Evolutionary conservation across 64 coral and sea anemone genomes (phyloP).

Genomic region (Astreopora myriophthalma): DNA sequence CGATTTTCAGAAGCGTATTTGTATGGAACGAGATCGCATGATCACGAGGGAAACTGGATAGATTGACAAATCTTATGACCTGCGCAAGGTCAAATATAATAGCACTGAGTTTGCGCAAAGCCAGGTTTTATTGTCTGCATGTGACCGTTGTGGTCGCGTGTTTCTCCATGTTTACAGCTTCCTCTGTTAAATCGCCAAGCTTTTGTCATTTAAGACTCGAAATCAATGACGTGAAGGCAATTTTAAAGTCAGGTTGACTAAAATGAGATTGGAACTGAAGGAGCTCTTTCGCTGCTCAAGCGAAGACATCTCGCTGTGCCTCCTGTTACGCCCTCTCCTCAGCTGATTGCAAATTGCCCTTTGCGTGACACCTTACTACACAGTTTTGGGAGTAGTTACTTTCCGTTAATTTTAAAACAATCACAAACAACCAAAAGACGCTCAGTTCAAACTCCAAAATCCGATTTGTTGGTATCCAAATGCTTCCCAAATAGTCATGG

Average conservation of each 20-base stretch:
- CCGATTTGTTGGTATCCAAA: no score
- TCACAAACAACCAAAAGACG: neutral
- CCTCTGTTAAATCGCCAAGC: neutral
- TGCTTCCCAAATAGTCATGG: neutral
- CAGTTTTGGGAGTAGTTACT: no score
- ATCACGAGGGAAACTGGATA: neutral
- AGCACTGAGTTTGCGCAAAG: neutral
- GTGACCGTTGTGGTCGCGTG: neutral
- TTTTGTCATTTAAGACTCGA: neutral
- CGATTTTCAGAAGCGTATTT: neutral
- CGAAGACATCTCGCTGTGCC: neutral
- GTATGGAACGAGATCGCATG: neutral
- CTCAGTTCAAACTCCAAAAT: neutral
- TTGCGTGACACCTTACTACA: neutral
- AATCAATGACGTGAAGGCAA: neutral
- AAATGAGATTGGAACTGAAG: neutral
- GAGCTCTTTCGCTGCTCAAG: no score
- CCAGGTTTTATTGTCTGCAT: neutral
- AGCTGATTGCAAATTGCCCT: neutral
- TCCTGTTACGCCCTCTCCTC: neutral
- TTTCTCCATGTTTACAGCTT: neutral
- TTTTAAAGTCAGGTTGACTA: neutral
- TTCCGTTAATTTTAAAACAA: no score
- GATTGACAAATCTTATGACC: neutral
- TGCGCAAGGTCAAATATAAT: neutral